Conservation (phyloP, 2,113 vertebrate genomes). For the Malurus alboscapulatus region DNA sequence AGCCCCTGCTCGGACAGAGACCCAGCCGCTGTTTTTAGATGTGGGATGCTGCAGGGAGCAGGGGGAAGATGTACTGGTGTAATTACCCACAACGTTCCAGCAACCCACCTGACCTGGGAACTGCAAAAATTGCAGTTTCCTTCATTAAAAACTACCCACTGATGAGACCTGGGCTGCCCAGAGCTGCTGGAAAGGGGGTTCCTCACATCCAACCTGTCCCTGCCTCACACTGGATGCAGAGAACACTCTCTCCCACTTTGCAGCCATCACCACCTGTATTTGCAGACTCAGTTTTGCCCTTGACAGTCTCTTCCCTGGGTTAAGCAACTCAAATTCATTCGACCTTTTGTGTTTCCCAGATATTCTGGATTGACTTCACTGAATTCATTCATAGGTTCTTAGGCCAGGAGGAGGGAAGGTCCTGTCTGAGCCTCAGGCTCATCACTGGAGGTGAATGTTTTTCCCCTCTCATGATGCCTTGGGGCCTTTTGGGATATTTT, state of each 20-base stretch:
- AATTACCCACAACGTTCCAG: background rate
- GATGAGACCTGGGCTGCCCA: background rate
- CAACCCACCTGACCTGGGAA: background rate
- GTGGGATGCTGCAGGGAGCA: fast-evolving
- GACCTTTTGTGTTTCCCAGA: background rate
- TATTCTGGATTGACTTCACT: background rate
- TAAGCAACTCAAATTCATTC: slow-evolving; percentile 16
- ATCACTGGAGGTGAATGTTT: background rate
- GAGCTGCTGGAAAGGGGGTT: background rate
- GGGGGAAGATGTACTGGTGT: background rate
- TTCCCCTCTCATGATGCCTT: background rate
- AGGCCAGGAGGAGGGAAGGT: background rate
- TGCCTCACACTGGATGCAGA: background rate
- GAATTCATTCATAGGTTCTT: background rate
- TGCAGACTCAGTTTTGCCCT: background rate
- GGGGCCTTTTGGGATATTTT: background rate
- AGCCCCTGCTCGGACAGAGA: background rate
- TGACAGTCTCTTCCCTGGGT: background rate
- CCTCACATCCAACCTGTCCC: background rate
- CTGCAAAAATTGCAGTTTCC: background rate
- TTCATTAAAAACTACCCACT: background rate
- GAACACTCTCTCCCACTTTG: background rate
- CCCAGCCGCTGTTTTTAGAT: background rate
- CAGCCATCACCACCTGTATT: background rate
- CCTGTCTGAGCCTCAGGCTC: background rate